These are phyloP conservation scores for Paradisaea rubra DNA, from an alignment of 2,113 vertebrate genomes.

Conservation along the genomic window DNA sequence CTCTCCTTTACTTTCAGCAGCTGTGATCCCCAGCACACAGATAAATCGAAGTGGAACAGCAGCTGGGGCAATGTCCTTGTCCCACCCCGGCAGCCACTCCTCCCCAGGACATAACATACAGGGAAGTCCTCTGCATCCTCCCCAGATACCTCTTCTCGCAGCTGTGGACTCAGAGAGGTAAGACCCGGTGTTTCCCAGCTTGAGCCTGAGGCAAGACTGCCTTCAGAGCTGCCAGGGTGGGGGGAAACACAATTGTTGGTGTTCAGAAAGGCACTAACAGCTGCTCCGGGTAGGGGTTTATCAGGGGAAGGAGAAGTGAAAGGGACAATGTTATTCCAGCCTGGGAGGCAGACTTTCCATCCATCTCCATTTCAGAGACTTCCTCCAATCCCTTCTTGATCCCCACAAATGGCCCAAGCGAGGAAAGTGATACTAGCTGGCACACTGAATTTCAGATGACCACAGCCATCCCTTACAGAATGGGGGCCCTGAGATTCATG, in stretches of 20 bases:
- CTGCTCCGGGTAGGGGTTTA: background rate
- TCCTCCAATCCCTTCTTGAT: background rate
- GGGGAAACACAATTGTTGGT: background rate
- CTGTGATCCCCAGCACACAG: conserved; percentile 68
- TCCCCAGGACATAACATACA: conserved; percentile 70
- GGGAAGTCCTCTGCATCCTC: conserved; percentile 68
- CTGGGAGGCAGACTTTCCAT: background rate
- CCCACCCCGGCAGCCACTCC: conserved; percentile 67
- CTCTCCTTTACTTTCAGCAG: conserved; percentile 60
- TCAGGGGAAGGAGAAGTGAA: background rate
- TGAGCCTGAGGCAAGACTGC: background rate
- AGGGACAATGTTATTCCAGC: background rate
- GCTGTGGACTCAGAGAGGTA: conserved; percentile 74
- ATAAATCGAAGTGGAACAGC: conserved; percentile 61
- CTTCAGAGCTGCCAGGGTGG: conserved; percentile 25
- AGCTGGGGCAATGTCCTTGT: conserved; percentile 62
- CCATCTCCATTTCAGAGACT: background rate
- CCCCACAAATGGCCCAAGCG: background rate
- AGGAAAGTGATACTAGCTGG: background rate
- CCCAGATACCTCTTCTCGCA: conserved; percentile 68
- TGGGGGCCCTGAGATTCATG: background rate
- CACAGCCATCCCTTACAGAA: background rate
- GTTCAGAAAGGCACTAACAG: background rate
- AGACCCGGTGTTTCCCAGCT: background rate
- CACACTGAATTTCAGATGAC: background rate